Evolutionary conservation across 2,797 vertebrate genomes (phyloP).

Genomic region (Oryzias sinensis): DNA sequence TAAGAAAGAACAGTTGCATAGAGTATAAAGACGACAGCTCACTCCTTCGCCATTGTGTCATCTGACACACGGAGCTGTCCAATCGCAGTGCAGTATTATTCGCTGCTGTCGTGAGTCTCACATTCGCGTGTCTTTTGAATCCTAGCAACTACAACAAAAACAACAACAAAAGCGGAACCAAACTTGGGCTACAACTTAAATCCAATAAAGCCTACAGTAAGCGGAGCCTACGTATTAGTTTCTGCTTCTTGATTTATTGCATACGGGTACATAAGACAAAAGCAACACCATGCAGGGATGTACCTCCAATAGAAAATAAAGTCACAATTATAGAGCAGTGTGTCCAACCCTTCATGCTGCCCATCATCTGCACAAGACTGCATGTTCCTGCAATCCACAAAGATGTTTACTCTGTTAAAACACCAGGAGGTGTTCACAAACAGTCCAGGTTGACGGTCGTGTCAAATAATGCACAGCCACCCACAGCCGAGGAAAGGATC

Average conservation of each 20-base stretch:
- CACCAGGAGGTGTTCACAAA: conserved; percentile 5
- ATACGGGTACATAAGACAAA: neutral
- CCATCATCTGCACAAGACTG: neutral
- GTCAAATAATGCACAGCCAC: conserved; percentile 1
- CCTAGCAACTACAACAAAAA: conserved; percentile 60
- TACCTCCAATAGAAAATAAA: conserved; percentile 1
- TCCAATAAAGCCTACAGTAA: conserved; percentile 14
- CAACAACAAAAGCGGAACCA: conserved; percentile 37
- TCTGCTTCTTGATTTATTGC: conserved; percentile 11
- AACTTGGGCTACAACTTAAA: conserved; percentile 33
- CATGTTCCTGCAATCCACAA: conserved; percentile 3
- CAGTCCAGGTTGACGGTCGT: neutral
- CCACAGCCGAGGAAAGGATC: conserved; percentile 23
- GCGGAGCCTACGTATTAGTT: conserved; percentile 19
- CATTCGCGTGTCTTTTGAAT: conserved; percentile 69
- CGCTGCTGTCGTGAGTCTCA: conserved; percentile 80
- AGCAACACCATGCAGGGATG: conserved; percentile 1
- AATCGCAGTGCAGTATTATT: conserved; percentile 83
- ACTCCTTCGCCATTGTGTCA: conserved; percentile 74
- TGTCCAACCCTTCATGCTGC: neutral
- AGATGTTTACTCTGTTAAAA: conserved; percentile 13
- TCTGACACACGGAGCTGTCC: conserved; percentile 78
- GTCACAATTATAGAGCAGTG: neutral
- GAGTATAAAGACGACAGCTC: conserved; percentile 83
- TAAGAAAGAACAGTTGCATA: conserved; percentile 75